A percentile compares a stretch with the other conserved stretches of the same genome.
These are phyloP conservation scores for Meghimatium bilineatum DNA, from an alignment of 2,888 invertebrate genomes.

Conservation along the genomic window DNA sequence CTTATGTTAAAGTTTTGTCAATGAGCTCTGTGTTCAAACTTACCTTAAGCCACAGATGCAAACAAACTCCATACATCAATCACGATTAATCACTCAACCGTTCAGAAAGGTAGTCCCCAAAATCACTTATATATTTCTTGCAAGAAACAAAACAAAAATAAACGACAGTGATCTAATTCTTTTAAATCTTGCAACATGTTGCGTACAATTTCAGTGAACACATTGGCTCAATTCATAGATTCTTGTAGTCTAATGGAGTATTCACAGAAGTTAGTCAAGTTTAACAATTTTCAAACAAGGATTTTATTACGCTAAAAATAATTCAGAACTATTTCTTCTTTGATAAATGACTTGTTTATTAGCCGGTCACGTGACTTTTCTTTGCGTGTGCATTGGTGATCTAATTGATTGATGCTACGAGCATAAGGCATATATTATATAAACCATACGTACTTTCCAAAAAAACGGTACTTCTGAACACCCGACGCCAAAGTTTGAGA, in stretches of 20 bases:
- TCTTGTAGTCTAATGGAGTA: neutral
- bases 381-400: neutral
- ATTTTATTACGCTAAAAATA: neutral
- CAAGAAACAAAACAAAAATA: neutral
- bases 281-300: neutral
- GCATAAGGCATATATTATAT: too few relatives aligned
- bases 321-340: neutral
- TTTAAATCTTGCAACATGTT: neutral
- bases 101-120: neutral
- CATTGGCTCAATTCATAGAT: neutral
- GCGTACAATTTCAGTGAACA: neutral
- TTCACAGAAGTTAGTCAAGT: neutral
- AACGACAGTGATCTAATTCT: neutral
- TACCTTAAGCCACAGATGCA: too few relatives aligned
- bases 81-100: neutral
- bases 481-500: neutral
- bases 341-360: neutral
- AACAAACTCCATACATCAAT: neutral
- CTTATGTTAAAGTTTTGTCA: too few relatives aligned
- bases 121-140: neutral
- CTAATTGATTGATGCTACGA: neutral
- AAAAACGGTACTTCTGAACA: neutral
- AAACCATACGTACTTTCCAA: neutral
- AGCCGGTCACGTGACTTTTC: slow-evolving; percentile 2
- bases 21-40: too few relatives aligned